Percentiles rank a stretch among this genome's conserved stretches.
phyloP scores from a whole-genome alignment of 1,140 invertebrate species.

The Drosophila pruinosa region DNA sequence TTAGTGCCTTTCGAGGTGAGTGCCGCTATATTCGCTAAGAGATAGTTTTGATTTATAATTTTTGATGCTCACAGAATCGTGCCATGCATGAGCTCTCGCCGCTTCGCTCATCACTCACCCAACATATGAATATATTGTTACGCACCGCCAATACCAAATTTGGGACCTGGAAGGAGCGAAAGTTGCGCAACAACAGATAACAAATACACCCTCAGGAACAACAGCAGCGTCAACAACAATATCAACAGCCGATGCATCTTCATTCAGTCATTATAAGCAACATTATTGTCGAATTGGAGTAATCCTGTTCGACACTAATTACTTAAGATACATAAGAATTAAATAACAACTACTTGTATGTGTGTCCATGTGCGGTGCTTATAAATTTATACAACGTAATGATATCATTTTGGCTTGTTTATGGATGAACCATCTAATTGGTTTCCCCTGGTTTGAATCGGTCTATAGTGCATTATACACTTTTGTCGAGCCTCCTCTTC shows the following conservation, averaged over 20 bases:
- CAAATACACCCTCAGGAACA: slow-evolving; percentile 40
- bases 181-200: slow-evolving; percentile 83
- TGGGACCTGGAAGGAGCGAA: slow-evolving; percentile 91
- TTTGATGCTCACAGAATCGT: slow-evolving; percentile 85
- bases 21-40: background rate
- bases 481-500: background rate
- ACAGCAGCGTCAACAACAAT: background rate
- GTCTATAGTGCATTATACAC: too few relatives aligned
- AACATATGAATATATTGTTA: slow-evolving; percentile 92
- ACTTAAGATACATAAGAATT: slow-evolving; percentile 11
- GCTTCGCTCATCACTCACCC: slow-evolving; percentile 91
- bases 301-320: slow-evolving; percentile 8
- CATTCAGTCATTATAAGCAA: slow-evolving; percentile 47
- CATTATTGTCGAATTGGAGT: slow-evolving; percentile 48
- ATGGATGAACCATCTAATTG: background rate
- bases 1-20: slow-evolving; percentile 92
- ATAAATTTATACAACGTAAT: slow-evolving; percentile 23
- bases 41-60: background rate
- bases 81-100: slow-evolving; percentile 90
- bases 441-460: background rate
- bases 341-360: slow-evolving; percentile 9
- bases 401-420: background rate
- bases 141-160: slow-evolving; percentile 92
- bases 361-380: slow-evolving; percentile 17
- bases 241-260: background rate